Evolutionary conservation across 2,113 vertebrate species (phyloP).

Genomic region (Jaculus jaculus): DNA sequence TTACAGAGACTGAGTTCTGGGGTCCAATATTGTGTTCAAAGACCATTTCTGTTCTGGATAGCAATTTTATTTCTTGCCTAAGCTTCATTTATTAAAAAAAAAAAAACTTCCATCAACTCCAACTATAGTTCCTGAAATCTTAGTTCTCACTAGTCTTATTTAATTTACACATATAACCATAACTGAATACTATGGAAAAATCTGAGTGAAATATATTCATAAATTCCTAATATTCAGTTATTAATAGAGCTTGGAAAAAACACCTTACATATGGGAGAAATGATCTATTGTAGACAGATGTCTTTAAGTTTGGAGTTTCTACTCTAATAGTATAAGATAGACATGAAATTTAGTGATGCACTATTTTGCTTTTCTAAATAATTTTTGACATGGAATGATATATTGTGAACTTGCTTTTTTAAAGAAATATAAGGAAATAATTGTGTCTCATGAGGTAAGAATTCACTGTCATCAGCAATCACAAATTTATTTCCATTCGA

Average conservation of each 20-base stretch:
- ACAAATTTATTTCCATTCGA: background rate
- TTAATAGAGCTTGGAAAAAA: background rate
- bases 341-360: constrained; percentile 39
- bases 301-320: constrained; percentile 8
- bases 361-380: background rate
- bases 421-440: background rate
- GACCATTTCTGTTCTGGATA: background rate
- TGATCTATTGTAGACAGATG: background rate
- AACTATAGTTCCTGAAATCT: background rate
- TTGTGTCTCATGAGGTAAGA: background rate
- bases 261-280: background rate
- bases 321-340: constrained; percentile 18
- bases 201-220: background rate
- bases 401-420: background rate
- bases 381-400: background rate
- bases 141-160: constrained; percentile 19
- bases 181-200: background rate
- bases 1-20: background rate
- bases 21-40: background rate
- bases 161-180: background rate
- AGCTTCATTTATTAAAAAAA: background rate
- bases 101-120: background rate
- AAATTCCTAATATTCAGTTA: background rate
- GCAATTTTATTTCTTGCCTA: background rate
- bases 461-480: background rate